A percentile compares a stretch with the other conserved stretches of the same genome.
phyloP scores from a whole-genome alignment of 2,113 vertebrate species.

The Gopherus flavomarginatus region DNA sequence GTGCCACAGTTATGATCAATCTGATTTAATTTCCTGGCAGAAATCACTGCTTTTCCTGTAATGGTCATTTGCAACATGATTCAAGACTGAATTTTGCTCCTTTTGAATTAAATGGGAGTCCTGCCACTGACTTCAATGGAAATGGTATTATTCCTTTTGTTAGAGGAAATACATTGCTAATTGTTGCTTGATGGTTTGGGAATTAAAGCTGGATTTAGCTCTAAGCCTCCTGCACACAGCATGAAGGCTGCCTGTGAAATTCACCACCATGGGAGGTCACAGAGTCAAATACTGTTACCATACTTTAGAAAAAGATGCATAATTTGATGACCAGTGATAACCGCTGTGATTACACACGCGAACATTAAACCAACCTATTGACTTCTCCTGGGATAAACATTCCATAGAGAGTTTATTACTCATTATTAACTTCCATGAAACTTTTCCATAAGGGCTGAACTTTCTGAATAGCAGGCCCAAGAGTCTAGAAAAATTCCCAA shows the following conservation, averaged over 20 bases:
- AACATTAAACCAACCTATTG: neutral
- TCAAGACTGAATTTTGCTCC: neutral
- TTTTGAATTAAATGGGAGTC: neutral
- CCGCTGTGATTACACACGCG: fast-evolving
- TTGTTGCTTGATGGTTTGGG: neutral
- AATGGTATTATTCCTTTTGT: neutral
- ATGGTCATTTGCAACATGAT: neutral
- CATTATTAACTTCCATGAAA: neutral
- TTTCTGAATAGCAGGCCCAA: neutral
- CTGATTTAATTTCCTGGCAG: slow-evolving; percentile 51
- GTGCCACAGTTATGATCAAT: slow-evolving; percentile 29
- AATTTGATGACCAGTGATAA: neutral
- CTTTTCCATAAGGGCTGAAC: neutral
- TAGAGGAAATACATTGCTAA: neutral
- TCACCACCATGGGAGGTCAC: fast-evolving
- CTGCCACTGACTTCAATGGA: neutral
- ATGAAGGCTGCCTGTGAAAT: neutral
- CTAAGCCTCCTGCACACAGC: fast-evolving
- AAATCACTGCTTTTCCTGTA: slow-evolving; percentile 6
- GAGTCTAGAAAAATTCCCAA: neutral
- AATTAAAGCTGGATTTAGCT: fast-evolving
- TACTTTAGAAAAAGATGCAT: neutral
- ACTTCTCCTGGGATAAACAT: neutral
- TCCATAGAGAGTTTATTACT: neutral
- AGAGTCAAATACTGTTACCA: fast-evolving